Evolutionary conservation across 2,888 invertebrate genomes (phyloP).

Genomic region (Lysandra bellargus): DNA sequence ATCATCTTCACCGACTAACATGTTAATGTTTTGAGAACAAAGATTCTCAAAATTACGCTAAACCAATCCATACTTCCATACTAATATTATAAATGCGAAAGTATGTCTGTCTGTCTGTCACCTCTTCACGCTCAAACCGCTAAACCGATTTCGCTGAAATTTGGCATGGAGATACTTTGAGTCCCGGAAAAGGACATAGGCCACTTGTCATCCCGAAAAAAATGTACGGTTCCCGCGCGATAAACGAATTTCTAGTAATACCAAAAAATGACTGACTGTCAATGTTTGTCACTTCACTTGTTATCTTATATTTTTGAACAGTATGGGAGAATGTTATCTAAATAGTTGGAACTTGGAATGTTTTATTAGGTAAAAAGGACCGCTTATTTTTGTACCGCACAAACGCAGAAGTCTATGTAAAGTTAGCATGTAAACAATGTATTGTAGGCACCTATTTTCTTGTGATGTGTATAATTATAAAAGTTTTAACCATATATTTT

Average conservation of each 20-base stretch:
- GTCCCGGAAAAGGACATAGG: too few species aligned
- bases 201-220: too few species aligned
- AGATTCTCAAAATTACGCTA: not conserved
- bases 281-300: not conserved
- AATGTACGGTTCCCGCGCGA: too few species aligned
- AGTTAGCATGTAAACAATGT: slow-evolving; percentile 4
- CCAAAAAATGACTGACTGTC: not conserved
- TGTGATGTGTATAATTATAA: slow-evolving; percentile 33
- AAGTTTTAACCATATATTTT: slow-evolving; percentile 25
- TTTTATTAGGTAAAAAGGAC: not conserved
- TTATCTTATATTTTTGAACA: not conserved
- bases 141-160: too few species aligned
- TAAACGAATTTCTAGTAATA: not conserved
- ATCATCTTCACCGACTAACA: not conserved
- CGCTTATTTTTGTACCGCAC: slow-evolving; percentile 21
- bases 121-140: too few species aligned
- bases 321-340: not conserved
- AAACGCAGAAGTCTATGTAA: slow-evolving; percentile 2
- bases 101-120: too few species aligned
- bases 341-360: not conserved
- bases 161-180: too few species aligned
- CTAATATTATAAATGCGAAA: too few species aligned
- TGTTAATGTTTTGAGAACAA: not conserved
- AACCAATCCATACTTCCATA: not conserved
- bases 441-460: slow-evolving; percentile 29